These are phyloP conservation scores for Piscicola geometra DNA, from an alignment of 2,888 invertebrate genomes.

Conservation along the genomic window DNA sequence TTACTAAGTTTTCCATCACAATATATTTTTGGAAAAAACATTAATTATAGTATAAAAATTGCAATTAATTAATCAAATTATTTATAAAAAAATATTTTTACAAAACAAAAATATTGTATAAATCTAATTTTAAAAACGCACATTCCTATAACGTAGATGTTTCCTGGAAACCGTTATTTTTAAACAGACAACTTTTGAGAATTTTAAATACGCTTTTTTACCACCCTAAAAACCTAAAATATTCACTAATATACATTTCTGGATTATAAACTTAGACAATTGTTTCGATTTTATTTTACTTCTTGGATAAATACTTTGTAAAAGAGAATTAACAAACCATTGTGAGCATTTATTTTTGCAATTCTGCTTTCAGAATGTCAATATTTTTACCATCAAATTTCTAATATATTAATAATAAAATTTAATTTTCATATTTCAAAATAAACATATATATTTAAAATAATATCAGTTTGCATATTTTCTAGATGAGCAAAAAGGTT, in stretches of 20 bases:
- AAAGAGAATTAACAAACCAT: no score
- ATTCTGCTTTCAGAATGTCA: no score
- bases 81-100: not conserved
- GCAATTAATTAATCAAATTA: not conserved
- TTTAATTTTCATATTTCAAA: no score
- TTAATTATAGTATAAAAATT: not conserved
- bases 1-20: no score
- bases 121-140: not conserved
- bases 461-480: no score
- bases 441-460: no score
- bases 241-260: no score
- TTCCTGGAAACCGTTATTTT: slow-evolving; percentile 10
- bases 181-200: not conserved
- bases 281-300: no score
- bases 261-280: not conserved
- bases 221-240: not conserved
- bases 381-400: no score
- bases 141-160: slow-evolving; percentile 12
- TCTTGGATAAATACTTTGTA: no score
- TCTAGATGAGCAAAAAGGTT: slow-evolving; percentile 18
- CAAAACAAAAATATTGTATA: not conserved
- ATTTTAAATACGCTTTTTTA: not conserved
- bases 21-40: not conserved
- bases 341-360: no score
- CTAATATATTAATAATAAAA: no score